Evolutionary conservation across 1,140 invertebrate genomes (phyloP).

Genomic region (Sinonovacula constricta): DNA sequence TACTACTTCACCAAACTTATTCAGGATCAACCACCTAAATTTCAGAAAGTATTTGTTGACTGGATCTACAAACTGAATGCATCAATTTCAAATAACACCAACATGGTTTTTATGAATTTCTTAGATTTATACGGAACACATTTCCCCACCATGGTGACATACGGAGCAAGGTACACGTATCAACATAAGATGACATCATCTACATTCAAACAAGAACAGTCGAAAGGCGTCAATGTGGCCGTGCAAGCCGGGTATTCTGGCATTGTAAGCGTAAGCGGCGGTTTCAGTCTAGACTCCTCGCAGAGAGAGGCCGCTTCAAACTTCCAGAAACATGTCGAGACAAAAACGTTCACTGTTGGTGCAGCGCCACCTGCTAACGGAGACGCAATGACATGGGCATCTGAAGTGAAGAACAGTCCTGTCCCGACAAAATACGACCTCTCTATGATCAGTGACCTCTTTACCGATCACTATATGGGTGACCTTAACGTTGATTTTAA

Average conservation of each 20-base stretch:
- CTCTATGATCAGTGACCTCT: slow-evolving; percentile 20
- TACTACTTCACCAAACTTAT: slow-evolving; percentile 42
- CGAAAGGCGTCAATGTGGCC: not conserved
- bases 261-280: not conserved
- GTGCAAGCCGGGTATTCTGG: not conserved
- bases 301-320: not conserved
- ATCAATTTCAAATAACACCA: no score
- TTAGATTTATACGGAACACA: not conserved
- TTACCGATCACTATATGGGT: slow-evolving; percentile 30
- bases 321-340: not conserved
- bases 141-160: not conserved
- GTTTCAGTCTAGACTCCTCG: not conserved
- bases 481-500: slow-evolving; percentile 26
- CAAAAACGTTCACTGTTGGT: slow-evolving; percentile 32
- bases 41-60: slow-evolving; percentile 15
- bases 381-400: no score
- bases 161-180: slow-evolving; percentile 1
- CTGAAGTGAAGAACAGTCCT: slow-evolving; percentile 27
- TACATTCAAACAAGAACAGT: not conserved
- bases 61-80: slow-evolving; percentile 36
- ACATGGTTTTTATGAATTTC: not conserved
- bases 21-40: slow-evolving; percentile 1
- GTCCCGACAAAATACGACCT: slow-evolving; percentile 32
- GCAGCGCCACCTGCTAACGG: slow-evolving; percentile 42
- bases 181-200: not conserved